Base-by-base conservation (phyloP, 2,113 vertebrate genomes). In the Channa argus region DNA sequence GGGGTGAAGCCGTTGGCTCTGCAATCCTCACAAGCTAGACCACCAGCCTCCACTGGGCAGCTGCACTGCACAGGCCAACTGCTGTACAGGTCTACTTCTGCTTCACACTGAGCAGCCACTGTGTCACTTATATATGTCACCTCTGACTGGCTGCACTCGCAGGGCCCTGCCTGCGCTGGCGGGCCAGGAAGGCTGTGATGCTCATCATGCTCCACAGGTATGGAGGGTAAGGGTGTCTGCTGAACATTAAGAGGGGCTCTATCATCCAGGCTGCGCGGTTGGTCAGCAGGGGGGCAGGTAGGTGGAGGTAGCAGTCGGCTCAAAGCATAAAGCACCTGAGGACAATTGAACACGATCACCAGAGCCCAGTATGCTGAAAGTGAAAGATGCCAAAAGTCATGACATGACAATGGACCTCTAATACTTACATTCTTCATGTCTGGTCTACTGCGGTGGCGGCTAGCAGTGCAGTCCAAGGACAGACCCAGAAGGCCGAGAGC, bases 131-230 rank as follows among this genome's bases (percentile, higher is more conserved):
- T 46, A 41, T 91, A 95, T 0, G 83, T 93, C 44, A 94, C 88
- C 81, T 95, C 92, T 54, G 94, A 95, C 63, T 89, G 88, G 63
- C 91, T 91, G 37, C 69, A 92, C 24, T 95, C 89, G 10, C 89
- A 89, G 11, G 85, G 87, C 5, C 58, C 8, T 10, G 15, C 56
- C 85, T 7, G 64, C 10, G 11, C 34, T 1, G 46, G 9, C 7
- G 56, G 24, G 7, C 14, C 36, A 3, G 46, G 37, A 14, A 33
- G n/a, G 55, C 15, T 12, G 77, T 72, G 73, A 54, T 70, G 82
- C 84, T 94, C 92, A 34, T 91, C 93, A 9, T 92, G 91, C 90
- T 94, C 95, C 72, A 86, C 78, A 0, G 86, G 88, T 33, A 93
- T n/a, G 60, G 60, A 73, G 89, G 52, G 9, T 52, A 1, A 50